phyloP scores from a whole-genome alignment of 1,140 invertebrate genomes.

The Xylocopa sonorina region DNA sequence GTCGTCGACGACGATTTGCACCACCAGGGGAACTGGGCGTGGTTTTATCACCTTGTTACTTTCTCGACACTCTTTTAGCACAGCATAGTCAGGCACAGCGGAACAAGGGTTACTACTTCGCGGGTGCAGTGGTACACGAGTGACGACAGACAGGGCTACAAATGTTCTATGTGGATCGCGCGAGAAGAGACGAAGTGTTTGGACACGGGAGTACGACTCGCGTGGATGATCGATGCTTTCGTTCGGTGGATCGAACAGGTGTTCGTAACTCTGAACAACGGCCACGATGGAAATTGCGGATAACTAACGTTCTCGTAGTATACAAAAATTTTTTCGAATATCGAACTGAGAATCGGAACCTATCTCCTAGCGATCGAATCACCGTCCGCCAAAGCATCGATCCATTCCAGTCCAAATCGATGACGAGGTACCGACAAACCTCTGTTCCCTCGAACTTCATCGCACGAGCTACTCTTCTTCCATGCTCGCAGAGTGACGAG shows the following conservation, averaged over 20 bases:
- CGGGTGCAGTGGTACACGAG: background rate
- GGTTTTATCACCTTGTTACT: slow-evolving; percentile 73
- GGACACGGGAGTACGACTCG: background rate
- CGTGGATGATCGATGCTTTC: background rate
- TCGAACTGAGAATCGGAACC: no score
- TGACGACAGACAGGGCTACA: slow-evolving; percentile 24
- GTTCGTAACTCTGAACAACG: background rate
- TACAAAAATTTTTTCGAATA: no score
- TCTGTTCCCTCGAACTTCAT: background rate
- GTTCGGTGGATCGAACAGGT: background rate
- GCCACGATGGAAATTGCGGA: no score
- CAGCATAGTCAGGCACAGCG: slow-evolving; percentile 5
- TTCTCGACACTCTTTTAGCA: slow-evolving; percentile 26
- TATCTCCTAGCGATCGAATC: no score
- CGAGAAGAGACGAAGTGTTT: slow-evolving; percentile 27
- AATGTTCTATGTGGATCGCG: slow-evolving; percentile 8
- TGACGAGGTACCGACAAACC: no score
- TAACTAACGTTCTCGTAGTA: no score
- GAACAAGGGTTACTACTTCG: no score
- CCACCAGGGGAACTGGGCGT: slow-evolving; percentile 81
- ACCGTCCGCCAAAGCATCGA: no score
- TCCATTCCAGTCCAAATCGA: background rate
- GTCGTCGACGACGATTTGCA: slow-evolving; percentile 80
- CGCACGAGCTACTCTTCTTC: background rate
- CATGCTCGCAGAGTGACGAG: no score